Percentiles rank a stretch among this genome's conserved stretches.
phyloP scores from a whole-genome alignment of 2,113 vertebrate species.

The Clupea harengus region DNA sequence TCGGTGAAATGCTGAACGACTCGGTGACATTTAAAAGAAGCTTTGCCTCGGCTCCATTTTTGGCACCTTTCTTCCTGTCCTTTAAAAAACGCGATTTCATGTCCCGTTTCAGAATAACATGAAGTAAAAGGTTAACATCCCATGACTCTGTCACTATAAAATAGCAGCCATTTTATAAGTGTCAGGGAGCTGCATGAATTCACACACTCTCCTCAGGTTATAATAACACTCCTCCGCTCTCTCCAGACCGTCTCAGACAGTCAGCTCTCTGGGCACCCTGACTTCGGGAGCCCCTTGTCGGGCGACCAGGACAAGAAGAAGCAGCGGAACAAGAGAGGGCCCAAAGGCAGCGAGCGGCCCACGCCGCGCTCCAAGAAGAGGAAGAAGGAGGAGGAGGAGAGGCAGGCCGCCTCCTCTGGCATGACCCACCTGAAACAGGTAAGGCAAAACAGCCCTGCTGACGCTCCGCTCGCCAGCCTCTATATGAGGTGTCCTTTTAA shows the following conservation, averaged over 20 bases:
- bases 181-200: background rate
- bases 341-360: slow-evolving; percentile 73
- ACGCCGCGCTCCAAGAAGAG: slow-evolving; percentile 85
- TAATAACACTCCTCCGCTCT: background rate
- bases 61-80: background rate
- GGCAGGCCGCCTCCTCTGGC: slow-evolving; percentile 68
- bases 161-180: background rate
- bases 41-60: background rate
- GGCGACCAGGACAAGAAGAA: slow-evolving; percentile 79
- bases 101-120: background rate
- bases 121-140: background rate
- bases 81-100: background rate
- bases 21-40: background rate
- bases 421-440: slow-evolving; percentile 72
- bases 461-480: background rate
- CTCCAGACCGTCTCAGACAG: slow-evolving; percentile 76
- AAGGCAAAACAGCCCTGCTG: background rate
- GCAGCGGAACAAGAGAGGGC: slow-evolving; percentile 78
- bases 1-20: background rate
- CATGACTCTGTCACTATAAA: background rate
- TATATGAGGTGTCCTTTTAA: background rate
- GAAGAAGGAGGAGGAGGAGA: slow-evolving; percentile 88
- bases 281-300: slow-evolving; percentile 75
- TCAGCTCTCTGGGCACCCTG: slow-evolving; percentile 70
- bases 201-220: background rate